phyloP scores from a whole-genome alignment of 92 coral and sea anemone genomes.

The Porites rus region DNA sequence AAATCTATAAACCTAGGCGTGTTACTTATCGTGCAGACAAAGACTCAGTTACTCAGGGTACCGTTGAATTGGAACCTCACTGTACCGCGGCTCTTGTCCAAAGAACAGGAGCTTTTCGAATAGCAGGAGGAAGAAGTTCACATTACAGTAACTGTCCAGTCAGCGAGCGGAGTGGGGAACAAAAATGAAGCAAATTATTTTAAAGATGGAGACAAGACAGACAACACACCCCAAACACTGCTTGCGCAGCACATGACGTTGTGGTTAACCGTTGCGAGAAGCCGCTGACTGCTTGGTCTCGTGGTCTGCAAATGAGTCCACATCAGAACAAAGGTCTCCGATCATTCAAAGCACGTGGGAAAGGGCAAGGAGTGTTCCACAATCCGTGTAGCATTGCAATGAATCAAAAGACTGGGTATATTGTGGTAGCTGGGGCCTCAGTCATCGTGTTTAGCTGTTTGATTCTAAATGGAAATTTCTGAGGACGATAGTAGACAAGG shows the following conservation, averaged over 20 bases:
- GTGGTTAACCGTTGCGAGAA: conserved; percentile 21
- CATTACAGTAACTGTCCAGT: conserved; percentile 6
- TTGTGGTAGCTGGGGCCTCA: background rate
- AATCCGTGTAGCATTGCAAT: background rate
- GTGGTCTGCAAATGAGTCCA: conserved; percentile 16
- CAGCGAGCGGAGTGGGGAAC: background rate
- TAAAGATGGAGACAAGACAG: conserved; percentile 19
- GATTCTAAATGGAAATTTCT: conserved; percentile 3
- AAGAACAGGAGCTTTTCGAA: background rate
- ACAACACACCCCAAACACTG: conserved; percentile 24
- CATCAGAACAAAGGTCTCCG: background rate
- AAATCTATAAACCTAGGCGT: too few species aligned
- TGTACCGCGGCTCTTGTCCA: too few species aligned
- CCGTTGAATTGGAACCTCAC: background rate
- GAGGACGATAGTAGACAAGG: conserved; percentile 1
- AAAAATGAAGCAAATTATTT: conserved; percentile 2
- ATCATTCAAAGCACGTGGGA: background rate
- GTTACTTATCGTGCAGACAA: too few species aligned
- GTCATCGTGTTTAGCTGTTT: background rate
- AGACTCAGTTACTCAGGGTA: too few species aligned
- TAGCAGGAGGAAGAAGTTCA: conserved; percentile 47
- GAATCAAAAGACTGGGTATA: background rate
- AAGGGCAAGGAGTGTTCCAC: background rate
- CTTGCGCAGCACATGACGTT: conserved; percentile 41
- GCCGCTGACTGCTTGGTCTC: conserved; percentile 43